phyloP scores from a whole-genome alignment of 2,797 vertebrate species.

The Scleropages formosus region DNA sequence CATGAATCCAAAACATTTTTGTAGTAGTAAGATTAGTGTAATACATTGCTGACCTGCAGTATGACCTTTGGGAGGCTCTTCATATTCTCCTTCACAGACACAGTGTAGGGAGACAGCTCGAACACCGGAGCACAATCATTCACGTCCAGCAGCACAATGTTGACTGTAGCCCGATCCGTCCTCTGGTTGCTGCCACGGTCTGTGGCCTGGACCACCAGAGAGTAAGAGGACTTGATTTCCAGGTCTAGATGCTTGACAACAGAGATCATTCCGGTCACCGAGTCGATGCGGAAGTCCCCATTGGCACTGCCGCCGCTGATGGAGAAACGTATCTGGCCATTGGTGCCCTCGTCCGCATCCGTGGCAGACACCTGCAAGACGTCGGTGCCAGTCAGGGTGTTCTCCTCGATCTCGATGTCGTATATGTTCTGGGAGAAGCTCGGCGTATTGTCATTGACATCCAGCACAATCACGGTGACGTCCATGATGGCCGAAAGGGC shows the following conservation, averaged over 20 bases:
- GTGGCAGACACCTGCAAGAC: constrained; percentile 81
- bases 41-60: constrained; percentile 78
- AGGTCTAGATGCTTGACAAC: constrained; percentile 88
- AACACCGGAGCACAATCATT: constrained; percentile 90
- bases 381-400: constrained; percentile 84
- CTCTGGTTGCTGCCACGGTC: constrained; percentile 88
- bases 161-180: constrained; percentile 75
- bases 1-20: not conserved
- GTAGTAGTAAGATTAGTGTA: not conserved
- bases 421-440: constrained; percentile 84
- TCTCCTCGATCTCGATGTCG: constrained; percentile 82
- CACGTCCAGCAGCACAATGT: constrained; percentile 78
- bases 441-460: constrained; percentile 92
- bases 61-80: constrained; percentile 76
- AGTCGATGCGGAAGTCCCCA: constrained; percentile 86
- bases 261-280: constrained; percentile 84
- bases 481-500: constrained; percentile 81
- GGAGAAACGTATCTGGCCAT: constrained; percentile 89
- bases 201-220: constrained; percentile 78
- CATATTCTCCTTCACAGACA: constrained; percentile 84
- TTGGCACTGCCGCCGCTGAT: constrained; percentile 70
- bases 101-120: constrained; percentile 86
- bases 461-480: constrained; percentile 82
- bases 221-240: constrained; percentile 74
- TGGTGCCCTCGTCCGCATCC: constrained; percentile 87